These are phyloP conservation scores for Ectobius pallidus DNA, from an alignment of 2,888 invertebrate species.

Conservation along the genomic window DNA sequence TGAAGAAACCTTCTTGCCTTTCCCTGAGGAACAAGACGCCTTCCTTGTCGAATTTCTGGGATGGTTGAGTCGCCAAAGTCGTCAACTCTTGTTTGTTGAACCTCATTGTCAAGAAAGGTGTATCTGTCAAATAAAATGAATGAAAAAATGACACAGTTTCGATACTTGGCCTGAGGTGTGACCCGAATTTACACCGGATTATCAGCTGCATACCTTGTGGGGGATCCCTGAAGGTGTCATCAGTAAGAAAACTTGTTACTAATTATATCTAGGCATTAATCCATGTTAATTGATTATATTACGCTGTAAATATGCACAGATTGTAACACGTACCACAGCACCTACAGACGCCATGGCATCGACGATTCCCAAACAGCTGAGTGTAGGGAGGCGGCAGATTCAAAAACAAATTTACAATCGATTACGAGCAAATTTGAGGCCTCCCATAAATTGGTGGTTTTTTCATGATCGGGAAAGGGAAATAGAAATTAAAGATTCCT, in stretches of 20 bases:
- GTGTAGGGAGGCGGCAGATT: too few relatives aligned
- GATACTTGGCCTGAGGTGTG: background rate
- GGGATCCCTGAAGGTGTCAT: conserved; percentile 13
- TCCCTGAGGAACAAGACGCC: conserved; percentile 86
- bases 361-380: too few relatives aligned
- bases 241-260: background rate
- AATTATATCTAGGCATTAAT: background rate
- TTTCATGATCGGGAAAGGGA: too few relatives aligned
- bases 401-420: too few relatives aligned
- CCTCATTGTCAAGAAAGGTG: conserved; percentile 66
- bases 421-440: too few relatives aligned
- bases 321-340: background rate
- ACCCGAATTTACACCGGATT: background rate
- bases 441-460: too few relatives aligned
- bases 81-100: conserved; percentile 89
- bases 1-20: conserved; percentile 89
- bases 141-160: background rate
- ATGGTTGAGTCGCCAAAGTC: conserved; percentile 83
- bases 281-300: background rate
- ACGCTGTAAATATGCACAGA: background rate
- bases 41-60: conserved; percentile 90
- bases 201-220: background rate
- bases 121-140: background rate
- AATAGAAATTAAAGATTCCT: too few relatives aligned
- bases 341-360: conserved; percentile 13